Base-by-base conservation (phyloP, 2,797 vertebrate genomes). In the Neostethus bicornis region DNA sequence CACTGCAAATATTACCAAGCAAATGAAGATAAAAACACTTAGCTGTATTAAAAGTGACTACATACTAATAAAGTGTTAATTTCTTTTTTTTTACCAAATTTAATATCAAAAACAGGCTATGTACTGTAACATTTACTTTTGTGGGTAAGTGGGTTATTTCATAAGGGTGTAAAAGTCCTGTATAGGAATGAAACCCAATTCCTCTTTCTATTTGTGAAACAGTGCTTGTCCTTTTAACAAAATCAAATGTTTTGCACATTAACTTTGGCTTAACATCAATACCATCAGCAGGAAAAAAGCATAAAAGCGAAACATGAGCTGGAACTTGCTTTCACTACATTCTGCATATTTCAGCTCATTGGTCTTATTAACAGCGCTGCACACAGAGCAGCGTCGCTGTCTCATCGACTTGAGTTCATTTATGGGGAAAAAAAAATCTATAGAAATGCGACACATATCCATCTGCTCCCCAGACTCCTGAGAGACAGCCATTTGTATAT, bases 371-470 rank as follows among this genome's bases (percentile, higher is more conserved):
- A 84, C 71, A 75, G 77, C 75, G n/a, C 75, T 55, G 75, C 71
- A 85, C 85, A 85, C 85, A 84, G 72, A 79, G 71, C 74, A 66
- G 54, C 54, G 75, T 74, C 19, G 66, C 71, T 74, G 68, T 56
- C 72, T 81, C 88, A 91, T 90, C 79, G 88, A 90, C 89, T 86
- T 44, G 67, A 77, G 84, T 90, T 87, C 90, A 89, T 90, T 91
- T 90, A 86, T 89, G 82, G 85, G 89, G 83, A 71, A 80, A 90
- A 87, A 71, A 80, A 90, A 87, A 91, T 91, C 90, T 81, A 89
- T 90, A 89, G 85, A 75, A 68, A 60, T 84, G 87, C 52, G 88
- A 90, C 89, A 88, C 83, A 62, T 85, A 87, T 89, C 86, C 83
- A 87, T 89, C 90, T 87, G 86, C 83, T 51, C 77, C 81, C 69